phyloP scores from a whole-genome alignment of 2,888 invertebrate species.

The Dilophus febrilis region DNA sequence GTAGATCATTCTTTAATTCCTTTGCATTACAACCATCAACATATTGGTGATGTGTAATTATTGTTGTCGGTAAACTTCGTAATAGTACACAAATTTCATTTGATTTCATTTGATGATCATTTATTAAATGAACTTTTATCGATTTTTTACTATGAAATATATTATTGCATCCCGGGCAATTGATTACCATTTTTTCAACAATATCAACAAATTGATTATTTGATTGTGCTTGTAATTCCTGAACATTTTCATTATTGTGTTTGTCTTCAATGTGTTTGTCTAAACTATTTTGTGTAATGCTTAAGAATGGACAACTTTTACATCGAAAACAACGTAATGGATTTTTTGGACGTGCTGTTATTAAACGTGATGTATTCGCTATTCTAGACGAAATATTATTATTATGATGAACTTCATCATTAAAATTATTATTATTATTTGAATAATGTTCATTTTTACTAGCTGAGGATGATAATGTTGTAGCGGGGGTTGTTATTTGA shows the following conservation, averaged over 20 bases:
- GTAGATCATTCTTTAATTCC: not conserved
- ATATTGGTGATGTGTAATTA: not conserved
- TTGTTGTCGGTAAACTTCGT: slow-evolving; percentile 26
- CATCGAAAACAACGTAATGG: slow-evolving; percentile 17
- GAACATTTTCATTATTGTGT: slow-evolving; percentile 3
- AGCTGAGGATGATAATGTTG: not conserved
- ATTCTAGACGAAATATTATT: not conserved
- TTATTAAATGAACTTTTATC: slow-evolving; percentile 42
- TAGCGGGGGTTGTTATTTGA: not conserved
- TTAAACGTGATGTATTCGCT: slow-evolving; percentile 4
- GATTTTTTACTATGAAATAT: slow-evolving; percentile 45
- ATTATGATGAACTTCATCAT: no score
- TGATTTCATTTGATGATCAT: slow-evolving; percentile 49
- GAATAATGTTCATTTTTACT: no score
- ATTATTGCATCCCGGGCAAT: slow-evolving; percentile 50
- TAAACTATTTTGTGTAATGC: slow-evolving; percentile 15
- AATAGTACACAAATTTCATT: slow-evolving; percentile 41
- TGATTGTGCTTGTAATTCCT: not conserved
- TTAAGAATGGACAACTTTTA: slow-evolving; percentile 21
- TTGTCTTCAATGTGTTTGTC: slow-evolving; percentile 12
- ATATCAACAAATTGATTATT: not conserved
- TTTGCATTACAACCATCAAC: not conserved
- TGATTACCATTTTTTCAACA: slow-evolving; percentile 28
- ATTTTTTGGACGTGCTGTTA: slow-evolving; percentile 9
- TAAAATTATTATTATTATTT: no score